Evolutionary conservation across 2,113 vertebrate species (phyloP).

Genomic region (Orthonyx spaldingii): DNA sequence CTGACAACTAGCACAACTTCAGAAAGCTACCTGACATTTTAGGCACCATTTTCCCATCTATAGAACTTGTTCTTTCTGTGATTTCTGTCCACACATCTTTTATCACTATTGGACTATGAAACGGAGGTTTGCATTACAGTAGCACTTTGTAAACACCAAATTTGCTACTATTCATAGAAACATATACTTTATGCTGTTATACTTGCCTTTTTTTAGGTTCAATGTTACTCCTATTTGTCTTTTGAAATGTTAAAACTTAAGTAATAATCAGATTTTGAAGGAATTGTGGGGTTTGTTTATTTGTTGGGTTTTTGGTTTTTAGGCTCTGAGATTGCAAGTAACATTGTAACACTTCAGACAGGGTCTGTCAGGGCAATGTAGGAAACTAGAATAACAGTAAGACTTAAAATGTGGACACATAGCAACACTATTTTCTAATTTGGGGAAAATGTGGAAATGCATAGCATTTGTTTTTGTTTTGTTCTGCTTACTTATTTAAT

Average conservation of each 20-base stretch:
- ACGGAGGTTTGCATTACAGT: background rate
- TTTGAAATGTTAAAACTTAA: background rate
- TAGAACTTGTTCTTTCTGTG: background rate
- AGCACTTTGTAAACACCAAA: background rate
- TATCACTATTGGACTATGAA: background rate
- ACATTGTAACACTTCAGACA: background rate
- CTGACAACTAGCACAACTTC: background rate
- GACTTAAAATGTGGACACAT: background rate
- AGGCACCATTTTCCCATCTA: background rate
- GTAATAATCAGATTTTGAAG: background rate
- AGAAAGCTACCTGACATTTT: background rate
- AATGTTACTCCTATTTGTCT: background rate
- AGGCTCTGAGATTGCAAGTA: background rate
- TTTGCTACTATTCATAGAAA: background rate
- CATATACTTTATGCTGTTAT: background rate
- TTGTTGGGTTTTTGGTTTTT: accelerated
- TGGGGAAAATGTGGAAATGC: background rate
- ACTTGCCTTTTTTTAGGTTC: background rate
- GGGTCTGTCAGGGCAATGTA: background rate
- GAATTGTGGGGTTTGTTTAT: background rate
- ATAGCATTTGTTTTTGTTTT: background rate
- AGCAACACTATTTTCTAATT: background rate
- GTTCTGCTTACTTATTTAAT: background rate
- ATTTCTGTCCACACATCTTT: background rate
- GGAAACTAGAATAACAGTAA: background rate